Evolutionary conservation across 2,113 vertebrate species (phyloP).

Genomic region (Phrynosoma platyrhinos): DNA sequence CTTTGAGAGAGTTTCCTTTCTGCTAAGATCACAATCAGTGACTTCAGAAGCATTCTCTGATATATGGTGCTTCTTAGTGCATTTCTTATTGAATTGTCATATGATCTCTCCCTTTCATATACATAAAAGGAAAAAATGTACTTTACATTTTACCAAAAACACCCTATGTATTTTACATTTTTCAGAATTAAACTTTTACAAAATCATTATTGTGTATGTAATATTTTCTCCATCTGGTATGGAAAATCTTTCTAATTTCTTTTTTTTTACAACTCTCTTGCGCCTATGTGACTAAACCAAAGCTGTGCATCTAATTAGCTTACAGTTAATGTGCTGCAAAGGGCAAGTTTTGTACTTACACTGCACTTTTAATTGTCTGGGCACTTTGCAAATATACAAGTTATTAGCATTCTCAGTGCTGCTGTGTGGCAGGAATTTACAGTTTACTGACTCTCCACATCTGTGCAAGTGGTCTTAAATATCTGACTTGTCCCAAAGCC

Average conservation of each 20-base stretch:
- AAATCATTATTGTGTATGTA: not conserved
- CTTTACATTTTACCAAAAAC: too few species aligned
- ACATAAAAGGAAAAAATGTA: too few species aligned
- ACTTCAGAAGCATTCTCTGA: not conserved
- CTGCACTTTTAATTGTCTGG: constrained; percentile 42
- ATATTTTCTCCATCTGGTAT: constrained; percentile 17
- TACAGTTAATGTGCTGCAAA: constrained; percentile 24
- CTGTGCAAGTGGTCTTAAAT: not conserved
- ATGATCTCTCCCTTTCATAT: too few species aligned
- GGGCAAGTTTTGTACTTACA: constrained; percentile 26
- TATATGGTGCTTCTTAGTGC: too few species aligned
- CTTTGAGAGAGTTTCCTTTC: not conserved
- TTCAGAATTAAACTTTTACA: not conserved
- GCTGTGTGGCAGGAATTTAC: not conserved
- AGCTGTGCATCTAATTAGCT: constrained; percentile 36
- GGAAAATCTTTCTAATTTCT: constrained; percentile 32
- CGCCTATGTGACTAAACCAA: constrained; percentile 39
- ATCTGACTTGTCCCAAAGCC: not conserved
- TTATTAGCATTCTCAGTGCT: not conserved
- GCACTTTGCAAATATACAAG: constrained; percentile 40
- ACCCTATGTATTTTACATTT: not conserved
- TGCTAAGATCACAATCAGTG: not conserved
- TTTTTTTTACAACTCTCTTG: constrained; percentile 33
- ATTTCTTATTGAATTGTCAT: not conserved
- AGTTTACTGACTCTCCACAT: not conserved